Evolutionary conservation across 2,113 vertebrate genomes (phyloP).

Genomic region (Sminthopsis crassicaudata): DNA sequence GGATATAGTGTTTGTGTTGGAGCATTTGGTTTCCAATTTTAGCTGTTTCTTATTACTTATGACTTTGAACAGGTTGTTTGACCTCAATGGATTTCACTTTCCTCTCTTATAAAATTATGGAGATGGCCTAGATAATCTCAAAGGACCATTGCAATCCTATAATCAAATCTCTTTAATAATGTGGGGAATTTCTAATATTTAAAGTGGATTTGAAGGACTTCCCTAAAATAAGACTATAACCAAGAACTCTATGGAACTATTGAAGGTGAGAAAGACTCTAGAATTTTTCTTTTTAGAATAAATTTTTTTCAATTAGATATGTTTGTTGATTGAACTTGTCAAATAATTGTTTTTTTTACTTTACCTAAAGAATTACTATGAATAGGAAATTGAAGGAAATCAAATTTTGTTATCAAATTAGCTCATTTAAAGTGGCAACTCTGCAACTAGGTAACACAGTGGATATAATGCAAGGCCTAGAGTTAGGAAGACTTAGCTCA

Average conservation of each 20-base stretch:
- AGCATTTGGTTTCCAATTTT: not conserved
- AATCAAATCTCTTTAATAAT: slow-evolving; percentile 14
- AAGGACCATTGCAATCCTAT: not conserved
- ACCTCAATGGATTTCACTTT: not conserved
- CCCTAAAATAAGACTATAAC: not conserved
- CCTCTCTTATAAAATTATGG: not conserved
- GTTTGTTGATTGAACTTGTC: not conserved
- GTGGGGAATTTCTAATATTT: not conserved
- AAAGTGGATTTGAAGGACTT: not conserved
- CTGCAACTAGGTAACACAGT: not conserved
- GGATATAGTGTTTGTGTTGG: not conserved
- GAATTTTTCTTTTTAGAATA: not conserved
- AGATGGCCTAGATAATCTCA: not conserved
- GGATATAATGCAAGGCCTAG: not conserved
- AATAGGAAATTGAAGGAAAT: not conserved
- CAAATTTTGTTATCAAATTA: slow-evolving; percentile 16
- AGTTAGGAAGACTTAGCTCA: not conserved
- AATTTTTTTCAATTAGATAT: not conserved
- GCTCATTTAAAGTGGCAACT: not conserved
- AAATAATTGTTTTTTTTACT: not conserved
- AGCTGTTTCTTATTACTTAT: not conserved
- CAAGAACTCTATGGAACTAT: not conserved
- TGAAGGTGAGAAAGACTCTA: not conserved
- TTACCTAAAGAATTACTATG: slow-evolving; percentile 21
- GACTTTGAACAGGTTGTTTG: not conserved